phyloP scores from a whole-genome alignment of 2,888 invertebrate genomes.

The Ethmia dodecea region DNA sequence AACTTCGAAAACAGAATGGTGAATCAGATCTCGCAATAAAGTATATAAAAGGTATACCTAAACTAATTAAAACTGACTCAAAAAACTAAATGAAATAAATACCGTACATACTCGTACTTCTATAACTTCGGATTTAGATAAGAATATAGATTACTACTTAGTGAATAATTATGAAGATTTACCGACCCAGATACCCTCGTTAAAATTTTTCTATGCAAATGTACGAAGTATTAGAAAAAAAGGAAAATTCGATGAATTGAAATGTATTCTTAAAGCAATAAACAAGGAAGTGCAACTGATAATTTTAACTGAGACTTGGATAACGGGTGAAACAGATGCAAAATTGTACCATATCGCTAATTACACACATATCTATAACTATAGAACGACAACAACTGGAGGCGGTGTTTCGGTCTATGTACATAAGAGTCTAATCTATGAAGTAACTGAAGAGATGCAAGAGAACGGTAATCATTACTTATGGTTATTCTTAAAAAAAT shows the following conservation, averaged over 20 bases:
- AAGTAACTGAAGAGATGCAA: not conserved
- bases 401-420: constrained; percentile 10
- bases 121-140: no score
- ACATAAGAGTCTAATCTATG: not conserved
- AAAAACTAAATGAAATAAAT: no score
- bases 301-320: constrained; percentile 22
- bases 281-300: constrained; percentile 8
- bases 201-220: constrained; percentile 23
- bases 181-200: constrained; percentile 10
- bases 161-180: constrained; percentile 19
- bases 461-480: not conserved
- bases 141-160: constrained; percentile 9
- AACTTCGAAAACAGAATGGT: not conserved
- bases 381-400: constrained; percentile 3
- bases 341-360: constrained; percentile 12
- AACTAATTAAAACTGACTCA: not conserved
- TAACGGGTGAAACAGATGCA: constrained; percentile 17
- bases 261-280: constrained; percentile 16
- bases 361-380: constrained; percentile 9
- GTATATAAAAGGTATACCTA: not conserved
- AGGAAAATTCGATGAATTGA: constrained; percentile 22
- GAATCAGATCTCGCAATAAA: not conserved
- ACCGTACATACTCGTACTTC: no score
- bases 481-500: not conserved
- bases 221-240: constrained; percentile 19